Evolutionary conservation across 64 coral and sea anemone species (phyloP).

Genomic region (Montipora efflorescens): DNA sequence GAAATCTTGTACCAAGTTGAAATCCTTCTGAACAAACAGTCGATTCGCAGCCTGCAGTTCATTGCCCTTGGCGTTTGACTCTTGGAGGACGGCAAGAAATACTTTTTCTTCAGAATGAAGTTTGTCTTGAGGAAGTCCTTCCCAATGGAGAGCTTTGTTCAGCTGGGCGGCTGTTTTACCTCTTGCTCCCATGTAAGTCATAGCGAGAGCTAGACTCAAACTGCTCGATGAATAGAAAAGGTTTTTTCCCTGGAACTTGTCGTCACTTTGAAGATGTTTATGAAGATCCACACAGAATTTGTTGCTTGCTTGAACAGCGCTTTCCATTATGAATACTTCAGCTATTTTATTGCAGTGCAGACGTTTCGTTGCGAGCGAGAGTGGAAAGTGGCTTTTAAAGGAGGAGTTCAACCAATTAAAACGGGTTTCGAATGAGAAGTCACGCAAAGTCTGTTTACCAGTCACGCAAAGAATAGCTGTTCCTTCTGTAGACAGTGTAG

Average conservation of each 20-base stretch:
- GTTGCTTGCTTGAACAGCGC: slow-evolving; percentile 46
- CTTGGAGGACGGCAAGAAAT: slow-evolving; percentile 52
- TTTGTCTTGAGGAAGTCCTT: slow-evolving; percentile 24
- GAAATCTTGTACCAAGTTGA: slow-evolving; percentile 67
- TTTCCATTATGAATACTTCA: slow-evolving; percentile 30
- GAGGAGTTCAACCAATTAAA: too few relatives aligned
- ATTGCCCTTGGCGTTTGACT: slow-evolving; percentile 40
- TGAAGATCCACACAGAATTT: slow-evolving; percentile 58
- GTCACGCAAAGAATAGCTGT: too few relatives aligned
- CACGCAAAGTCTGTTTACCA: too few relatives aligned
- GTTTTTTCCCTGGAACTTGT: slow-evolving; percentile 38
- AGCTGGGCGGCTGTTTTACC: slow-evolving; percentile 79
- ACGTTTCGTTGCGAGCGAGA: too few relatives aligned
- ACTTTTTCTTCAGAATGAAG: slow-evolving; percentile 60
- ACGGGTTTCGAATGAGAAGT: too few relatives aligned
- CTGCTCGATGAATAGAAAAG: slow-evolving; percentile 91
- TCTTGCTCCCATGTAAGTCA: slow-evolving; percentile 85
- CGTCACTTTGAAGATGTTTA: slow-evolving; percentile 22
- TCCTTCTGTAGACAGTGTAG: too few relatives aligned
- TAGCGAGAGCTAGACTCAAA: slow-evolving; percentile 81
- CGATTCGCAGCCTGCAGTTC: slow-evolving; percentile 69
- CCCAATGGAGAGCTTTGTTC: slow-evolving; percentile 76
- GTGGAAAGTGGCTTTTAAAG: too few relatives aligned
- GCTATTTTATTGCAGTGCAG: too few relatives aligned
- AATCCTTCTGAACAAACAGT: slow-evolving; percentile 78